Conservation (phyloP, 2,113 vertebrate genomes). For the Tupaia tana region DNA sequence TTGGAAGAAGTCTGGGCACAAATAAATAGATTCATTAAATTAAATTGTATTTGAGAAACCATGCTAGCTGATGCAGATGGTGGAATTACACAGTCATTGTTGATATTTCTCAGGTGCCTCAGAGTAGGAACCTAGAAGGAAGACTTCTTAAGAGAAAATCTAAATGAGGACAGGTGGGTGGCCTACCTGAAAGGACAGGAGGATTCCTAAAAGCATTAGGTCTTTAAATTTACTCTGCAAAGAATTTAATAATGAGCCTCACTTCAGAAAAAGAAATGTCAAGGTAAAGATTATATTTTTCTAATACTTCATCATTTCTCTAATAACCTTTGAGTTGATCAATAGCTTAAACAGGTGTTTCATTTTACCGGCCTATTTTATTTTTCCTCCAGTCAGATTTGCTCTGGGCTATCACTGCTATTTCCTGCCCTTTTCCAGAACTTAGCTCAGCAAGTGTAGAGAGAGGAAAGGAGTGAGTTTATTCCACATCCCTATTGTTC, state of each 20-base stretch:
- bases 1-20: slow-evolving; percentile 31
- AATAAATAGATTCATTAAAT: slow-evolving; percentile 46
- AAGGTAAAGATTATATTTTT: slow-evolving; percentile 65
- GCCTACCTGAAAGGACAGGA: slow-evolving; percentile 21
- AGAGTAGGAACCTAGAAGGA: background rate
- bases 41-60: slow-evolving; percentile 37
- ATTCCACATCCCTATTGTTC: background rate
- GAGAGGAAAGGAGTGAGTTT: background rate
- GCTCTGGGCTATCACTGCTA: slow-evolving; percentile 54
- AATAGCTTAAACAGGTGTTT: slow-evolving; percentile 69
- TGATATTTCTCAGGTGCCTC: slow-evolving; percentile 29
- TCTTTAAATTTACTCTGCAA: slow-evolving; percentile 51
- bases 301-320: slow-evolving; percentile 63
- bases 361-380: slow-evolving; percentile 37
- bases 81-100: background rate
- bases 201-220: slow-evolving; percentile 23
- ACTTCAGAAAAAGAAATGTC: slow-evolving; percentile 66
- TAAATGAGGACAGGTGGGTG: background rate
- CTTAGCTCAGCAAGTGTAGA: background rate
- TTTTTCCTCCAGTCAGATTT: slow-evolving; percentile 16
- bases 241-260: background rate
- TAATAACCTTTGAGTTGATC: slow-evolving; percentile 75
- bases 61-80: background rate
- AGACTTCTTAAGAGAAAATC: background rate
- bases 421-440: slow-evolving; percentile 61